Evolutionary conservation across 2,888 invertebrate genomes (phyloP), one percentile per base, ranked within the genome.

Genomic region (Ceraclea dissimilis): DNA sequence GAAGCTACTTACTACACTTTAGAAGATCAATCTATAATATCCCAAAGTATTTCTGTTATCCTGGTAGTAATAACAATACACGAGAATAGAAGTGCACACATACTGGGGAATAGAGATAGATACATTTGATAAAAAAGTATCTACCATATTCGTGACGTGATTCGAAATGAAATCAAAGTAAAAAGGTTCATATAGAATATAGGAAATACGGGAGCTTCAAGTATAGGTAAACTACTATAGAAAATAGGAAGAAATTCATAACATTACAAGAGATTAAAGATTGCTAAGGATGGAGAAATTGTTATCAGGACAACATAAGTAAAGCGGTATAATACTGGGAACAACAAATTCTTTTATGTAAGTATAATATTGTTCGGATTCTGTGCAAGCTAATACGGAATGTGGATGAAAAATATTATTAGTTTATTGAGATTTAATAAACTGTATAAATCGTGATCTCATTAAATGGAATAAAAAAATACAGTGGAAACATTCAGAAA

Each of bases 1-100:
- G 53, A 44, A 54, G 58, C 58, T 39, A 11, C 11, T 31, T 6
- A 6, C 31, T 54, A 49, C 58, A 58, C 49, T n/a, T n/a, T 58
- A 54, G 57, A 17, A 58, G 59, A 59, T 59, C 59, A 59, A 59
- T 59, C 59, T 59, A 59, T 58, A 52, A n/a, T 58, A 34, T 39
- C 52, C 49, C 39, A 11, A 16, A 52, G 57, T 49, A 57, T 57
- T 52, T 57, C 52, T 50, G 57, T 49, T 50, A 52, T 53, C 53
- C 55, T 51, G 16, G 49, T 54, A 44, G 19, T 39, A 39, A 26
- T 26, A 26, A 6, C 5, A 6, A 26, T 33, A 54, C 44, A 49
- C 53, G 52, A 34, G 53, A 52, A 47, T 53, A 48, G 53, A 54
- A 51, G 48, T 16, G 39, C 49, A 46, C 18, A 20, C 18, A 20